A percentile compares a stretch with the other conserved stretches of the same genome.
Conservation (phyloP, 2,888 invertebrate genomes). For the Caenorhabditis sp. region DNA sequence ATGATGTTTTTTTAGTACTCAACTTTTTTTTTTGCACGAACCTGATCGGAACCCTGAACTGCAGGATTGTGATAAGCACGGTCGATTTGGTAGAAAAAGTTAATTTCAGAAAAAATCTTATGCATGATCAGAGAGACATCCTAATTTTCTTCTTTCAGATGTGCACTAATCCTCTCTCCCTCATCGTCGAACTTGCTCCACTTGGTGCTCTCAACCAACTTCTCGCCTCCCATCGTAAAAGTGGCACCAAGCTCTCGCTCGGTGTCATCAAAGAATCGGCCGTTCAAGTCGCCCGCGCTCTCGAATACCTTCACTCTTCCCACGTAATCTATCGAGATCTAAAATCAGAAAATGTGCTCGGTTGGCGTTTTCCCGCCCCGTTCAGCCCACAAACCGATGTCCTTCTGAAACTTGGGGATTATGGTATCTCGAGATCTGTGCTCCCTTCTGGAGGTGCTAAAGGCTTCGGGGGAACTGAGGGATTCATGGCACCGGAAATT, state of each 20-base stretch:
- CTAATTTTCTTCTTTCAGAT: constrained; percentile 74
- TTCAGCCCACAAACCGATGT: constrained; percentile 72
- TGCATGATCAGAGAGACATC: neutral
- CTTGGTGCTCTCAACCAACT: constrained; percentile 87
- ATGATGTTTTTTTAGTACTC: too few species aligned
- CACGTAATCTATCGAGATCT: constrained; percentile 83
- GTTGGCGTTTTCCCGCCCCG: constrained; percentile 92
- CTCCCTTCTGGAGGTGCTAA: constrained; percentile 71
- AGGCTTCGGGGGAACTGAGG: constrained; percentile 97
- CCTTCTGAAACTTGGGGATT: constrained; percentile 90
- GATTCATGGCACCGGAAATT: constrained; percentile 99
- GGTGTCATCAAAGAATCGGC: constrained; percentile 85
- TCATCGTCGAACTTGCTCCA: constrained; percentile 89
- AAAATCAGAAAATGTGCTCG: constrained; percentile 90
- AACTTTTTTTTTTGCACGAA: too few species aligned
- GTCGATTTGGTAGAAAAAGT: too few species aligned
- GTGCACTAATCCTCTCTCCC: constrained; percentile 85
- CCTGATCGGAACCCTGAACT: too few species aligned
- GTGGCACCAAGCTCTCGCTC: constrained; percentile 83
- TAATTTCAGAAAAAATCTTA: too few species aligned
- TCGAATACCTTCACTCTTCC: constrained; percentile 91
- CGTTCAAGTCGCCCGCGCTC: constrained; percentile 88
- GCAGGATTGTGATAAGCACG: too few species aligned
- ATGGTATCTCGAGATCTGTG: constrained; percentile 75
- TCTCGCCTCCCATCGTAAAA: constrained; percentile 84